These are phyloP conservation scores for Oryzias woworae DNA, from an alignment of 2,113 vertebrate genomes.

Conservation along the genomic window DNA sequence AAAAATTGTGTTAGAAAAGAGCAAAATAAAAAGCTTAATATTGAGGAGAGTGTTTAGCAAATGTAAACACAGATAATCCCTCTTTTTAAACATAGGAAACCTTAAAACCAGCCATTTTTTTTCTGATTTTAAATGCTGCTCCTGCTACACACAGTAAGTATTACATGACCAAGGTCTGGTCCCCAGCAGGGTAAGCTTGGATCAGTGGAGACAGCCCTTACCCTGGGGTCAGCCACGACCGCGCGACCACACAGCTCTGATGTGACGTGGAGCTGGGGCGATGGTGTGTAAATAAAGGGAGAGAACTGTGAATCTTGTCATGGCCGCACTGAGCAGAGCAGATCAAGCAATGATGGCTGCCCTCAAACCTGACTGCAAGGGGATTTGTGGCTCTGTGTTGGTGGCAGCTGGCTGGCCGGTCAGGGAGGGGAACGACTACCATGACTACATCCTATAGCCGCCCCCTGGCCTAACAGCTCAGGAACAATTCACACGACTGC, in stretches of 20 bases:
- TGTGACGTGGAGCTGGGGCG: constrained; percentile 89
- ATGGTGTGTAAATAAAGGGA: constrained; percentile 95
- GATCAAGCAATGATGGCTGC: constrained; percentile 91
- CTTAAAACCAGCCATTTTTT: constrained; percentile 42
- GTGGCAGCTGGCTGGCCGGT: constrained; percentile 32
- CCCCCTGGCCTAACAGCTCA: constrained; percentile 76
- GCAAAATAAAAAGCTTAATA: neutral
- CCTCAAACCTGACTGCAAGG: constrained; percentile 88
- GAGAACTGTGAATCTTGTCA: constrained; percentile 88
- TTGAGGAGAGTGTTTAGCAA: too few species aligned
- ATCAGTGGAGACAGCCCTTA: constrained; percentile 90
- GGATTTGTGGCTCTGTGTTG: constrained; percentile 59
- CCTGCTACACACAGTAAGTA: constrained; percentile 54
- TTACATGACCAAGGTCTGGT: constrained; percentile 74
- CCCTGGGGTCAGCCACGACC: constrained; percentile 87
- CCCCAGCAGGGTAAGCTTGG: constrained; percentile 80
- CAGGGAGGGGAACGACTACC: constrained; percentile 68
- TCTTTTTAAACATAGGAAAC: neutral
- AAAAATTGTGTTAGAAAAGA: neutral
- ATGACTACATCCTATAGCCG: constrained; percentile 50
- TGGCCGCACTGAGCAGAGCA: constrained; percentile 81
- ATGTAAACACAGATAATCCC: too few species aligned
- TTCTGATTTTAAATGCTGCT: constrained; percentile 67
- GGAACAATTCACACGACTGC: constrained; percentile 79
- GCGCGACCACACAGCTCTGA: constrained; percentile 80